Base-by-base conservation (phyloP, 2,113 vertebrate species). In the Varanus salvator region DNA sequence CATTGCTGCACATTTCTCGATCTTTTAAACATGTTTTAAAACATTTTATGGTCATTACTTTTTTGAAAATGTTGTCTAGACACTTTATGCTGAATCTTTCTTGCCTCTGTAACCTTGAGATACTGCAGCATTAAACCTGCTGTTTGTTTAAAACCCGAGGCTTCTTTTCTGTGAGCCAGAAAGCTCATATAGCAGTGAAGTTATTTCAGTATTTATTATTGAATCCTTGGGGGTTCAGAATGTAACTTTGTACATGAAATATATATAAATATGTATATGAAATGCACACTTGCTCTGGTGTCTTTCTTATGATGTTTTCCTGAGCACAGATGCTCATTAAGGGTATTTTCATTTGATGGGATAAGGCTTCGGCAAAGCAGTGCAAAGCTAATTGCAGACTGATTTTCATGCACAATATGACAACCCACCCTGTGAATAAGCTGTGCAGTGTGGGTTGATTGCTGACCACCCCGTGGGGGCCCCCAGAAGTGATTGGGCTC, bases 201-300 rank as follows among this genome's bases (percentile, higher is more conserved):
- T 98, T 98, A 97, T 97, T 97, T 98, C 98, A 98, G 98, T 99
- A 99, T 99, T 99, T 99, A 99, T 99, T 99, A 98, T 98, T 97
- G 97, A 98, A 98, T 98, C 98, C 98, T 97, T 98, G 98, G 97
- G 88, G 98, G 98, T 98, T 98, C 98, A 94, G 98, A 99, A 98
- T 99, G 98, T 99, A 99, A 98, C 98, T 99, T 98, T 99, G 98
- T 99, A 99, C 97, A 98, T 98, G 97, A 97, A 97, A 98, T 98
- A 96, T 98, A 97, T 98, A 97, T 98, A 97, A 97, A 98, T 98
- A 97, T 98, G 97, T 98, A 98, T 98, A 98, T 98, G 97, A 98
- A 98, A 98, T 96, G 93, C 93, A 88, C 94, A 90, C 94, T 48
- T 96, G 87, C 31, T 95, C 96, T 87, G 87, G 87, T 95, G 97